phyloP scores from a whole-genome alignment of 2,113 vertebrate species.

The Paedocypris sp. region DNA sequence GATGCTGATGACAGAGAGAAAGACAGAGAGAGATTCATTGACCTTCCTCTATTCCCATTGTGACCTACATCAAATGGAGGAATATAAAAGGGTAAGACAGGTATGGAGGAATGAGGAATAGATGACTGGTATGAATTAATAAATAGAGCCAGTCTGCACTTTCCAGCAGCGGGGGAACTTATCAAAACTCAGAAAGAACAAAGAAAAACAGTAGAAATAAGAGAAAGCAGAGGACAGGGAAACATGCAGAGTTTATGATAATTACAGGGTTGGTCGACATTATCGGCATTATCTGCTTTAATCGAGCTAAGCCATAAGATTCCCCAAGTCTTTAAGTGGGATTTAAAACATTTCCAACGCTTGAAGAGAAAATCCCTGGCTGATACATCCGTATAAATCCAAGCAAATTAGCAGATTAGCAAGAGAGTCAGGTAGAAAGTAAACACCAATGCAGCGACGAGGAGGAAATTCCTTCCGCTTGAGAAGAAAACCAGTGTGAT shows the following conservation, averaged over 20 bases:
- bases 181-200: no score
- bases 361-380: constrained; percentile 25
- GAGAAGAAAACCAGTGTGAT: no score
- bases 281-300: constrained; percentile 34
- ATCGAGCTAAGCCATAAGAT: constrained; percentile 37
- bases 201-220: constrained; percentile 1
- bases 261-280: constrained; percentile 14
- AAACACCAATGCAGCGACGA: neutral
- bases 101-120: constrained; percentile 11
- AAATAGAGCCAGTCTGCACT: constrained; percentile 34
- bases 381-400: constrained; percentile 12
- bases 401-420: neutral
- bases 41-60: constrained; percentile 40
- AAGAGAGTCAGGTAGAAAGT: constrained; percentile 1
- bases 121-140: constrained; percentile 16
- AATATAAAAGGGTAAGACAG: constrained; percentile 36
- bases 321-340: constrained; percentile 27
- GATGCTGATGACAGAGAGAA: neutral
- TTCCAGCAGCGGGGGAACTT: constrained; percentile 35
- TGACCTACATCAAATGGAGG: constrained; percentile 46
- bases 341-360: constrained; percentile 22
- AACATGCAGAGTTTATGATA: constrained; percentile 18
- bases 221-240: constrained; percentile 27
- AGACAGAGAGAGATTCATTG: constrained; percentile 17
- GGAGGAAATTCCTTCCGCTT: no score